phyloP scores from a whole-genome alignment of 2,888 invertebrate genomes.

The Slavum lentiscoides region DNA sequence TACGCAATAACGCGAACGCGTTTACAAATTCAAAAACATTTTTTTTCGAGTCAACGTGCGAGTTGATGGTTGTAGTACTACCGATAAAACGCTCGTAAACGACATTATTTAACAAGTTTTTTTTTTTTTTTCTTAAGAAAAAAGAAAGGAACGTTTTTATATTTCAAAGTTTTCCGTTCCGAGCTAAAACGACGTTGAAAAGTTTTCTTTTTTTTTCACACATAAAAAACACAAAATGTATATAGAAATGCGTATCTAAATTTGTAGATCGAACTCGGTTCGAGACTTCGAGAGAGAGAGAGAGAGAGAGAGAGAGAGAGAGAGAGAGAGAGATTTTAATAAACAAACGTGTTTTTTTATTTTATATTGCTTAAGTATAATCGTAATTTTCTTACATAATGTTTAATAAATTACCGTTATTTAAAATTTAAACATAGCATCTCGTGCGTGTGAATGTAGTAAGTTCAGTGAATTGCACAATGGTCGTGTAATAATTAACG shows the following conservation, averaged over 20 bases:
- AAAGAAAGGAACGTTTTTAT: not conserved
- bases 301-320: too few relatives aligned
- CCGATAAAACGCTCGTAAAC: constrained; percentile 22
- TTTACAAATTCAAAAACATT: constrained; percentile 15
- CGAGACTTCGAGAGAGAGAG: not conserved
- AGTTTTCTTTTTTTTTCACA: constrained; percentile 11
- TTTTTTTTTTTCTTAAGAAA: not conserved
- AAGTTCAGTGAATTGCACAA: too few relatives aligned
- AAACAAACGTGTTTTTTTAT: too few relatives aligned
- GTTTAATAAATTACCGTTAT: too few relatives aligned
- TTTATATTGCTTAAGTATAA: too few relatives aligned
- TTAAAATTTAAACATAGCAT: too few relatives aligned
- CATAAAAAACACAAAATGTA: not conserved
- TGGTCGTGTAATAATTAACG: too few relatives aligned
- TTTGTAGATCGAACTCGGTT: not conserved
- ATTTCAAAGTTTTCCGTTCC: constrained; percentile 6
- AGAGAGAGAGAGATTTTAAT: too few relatives aligned
- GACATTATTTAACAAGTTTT: not conserved
- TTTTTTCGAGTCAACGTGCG: not conserved
- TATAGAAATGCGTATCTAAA: not conserved
- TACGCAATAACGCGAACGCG: not conserved
- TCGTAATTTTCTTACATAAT: too few relatives aligned
- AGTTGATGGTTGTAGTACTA: not conserved
- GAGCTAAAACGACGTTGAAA: not conserved
- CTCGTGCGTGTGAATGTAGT: too few relatives aligned